Evolutionary conservation across 2,797 vertebrate species (phyloP).

Genomic region (Simalia tracyae): DNA sequence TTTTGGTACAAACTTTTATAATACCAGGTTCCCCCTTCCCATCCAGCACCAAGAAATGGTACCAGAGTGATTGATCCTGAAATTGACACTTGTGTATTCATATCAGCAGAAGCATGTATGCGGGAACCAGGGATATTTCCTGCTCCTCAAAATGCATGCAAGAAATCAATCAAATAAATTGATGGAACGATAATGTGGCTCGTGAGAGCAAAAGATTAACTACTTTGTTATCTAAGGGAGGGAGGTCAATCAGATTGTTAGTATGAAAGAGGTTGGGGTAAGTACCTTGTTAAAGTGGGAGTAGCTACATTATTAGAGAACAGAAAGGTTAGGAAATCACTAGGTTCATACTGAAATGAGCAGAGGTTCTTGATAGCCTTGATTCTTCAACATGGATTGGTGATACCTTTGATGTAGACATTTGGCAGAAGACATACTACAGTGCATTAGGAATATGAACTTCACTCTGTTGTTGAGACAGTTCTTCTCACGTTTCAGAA

Average conservation of each 20-base stretch:
- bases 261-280: not conserved
- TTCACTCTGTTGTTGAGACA: not conserved
- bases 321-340: not conserved
- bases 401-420: not conserved
- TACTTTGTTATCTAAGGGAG: not conserved
- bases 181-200: not conserved
- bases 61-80: not conserved
- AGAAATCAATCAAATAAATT: too few relatives aligned
- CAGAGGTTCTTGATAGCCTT: not conserved
- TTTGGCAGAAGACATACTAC: not conserved
- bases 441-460: not conserved
- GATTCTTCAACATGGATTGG: not conserved
- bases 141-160: not conserved
- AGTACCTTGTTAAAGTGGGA: not conserved
- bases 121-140: not conserved
- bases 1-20: not conserved
- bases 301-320: not conserved
- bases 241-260: not conserved
- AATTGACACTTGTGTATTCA: not conserved
- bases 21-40: not conserved
- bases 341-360: not conserved
- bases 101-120: not conserved
- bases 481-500: slow-evolving; percentile 73
- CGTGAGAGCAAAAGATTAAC: not conserved
- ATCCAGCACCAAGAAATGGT: not conserved